Evolutionary conservation across 2,113 vertebrate genomes (phyloP), one percentile per base, ranked within the genome.

Genomic region (Catagonus wagneri): DNA sequence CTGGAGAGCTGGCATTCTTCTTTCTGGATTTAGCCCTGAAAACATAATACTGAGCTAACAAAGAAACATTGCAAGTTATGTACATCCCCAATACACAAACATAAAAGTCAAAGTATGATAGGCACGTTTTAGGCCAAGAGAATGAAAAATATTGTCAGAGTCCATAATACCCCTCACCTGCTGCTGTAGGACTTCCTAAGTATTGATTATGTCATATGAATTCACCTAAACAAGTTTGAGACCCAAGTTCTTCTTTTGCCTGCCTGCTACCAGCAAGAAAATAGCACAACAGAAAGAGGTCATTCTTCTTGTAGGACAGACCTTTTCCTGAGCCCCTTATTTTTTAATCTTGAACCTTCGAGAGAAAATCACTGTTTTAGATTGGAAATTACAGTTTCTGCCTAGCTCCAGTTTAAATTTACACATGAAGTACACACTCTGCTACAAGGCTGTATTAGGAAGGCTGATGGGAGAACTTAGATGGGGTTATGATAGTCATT

Each of bases 261-360:
- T 3, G 23, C 25, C 74, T 27, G 12, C 52, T 94, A 61, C 25
- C 60, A 83, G 23, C 2, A 90, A 89, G 39, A 89, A 88, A 93
- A 76, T 44, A 78, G 56, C 60, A 90, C 23, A 54, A 68, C 8
- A 54, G 19, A 25, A 88, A 93, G 54, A 89, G 85, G 50, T 79
- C 52, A 54, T 85, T 95, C 74, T 76, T 90, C 78, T 74, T 90
- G 27, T 7, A 79, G 39, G n/a, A 66, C 3, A 87, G 32, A 63
- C 52, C 54, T 88, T 93, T 76, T 60, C 44, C 50, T 29, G 12
- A 85, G 80, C 22, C 15, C 71, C n/a, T 83, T 85, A 83, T 83
- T 84, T 86, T 93, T 90, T 88, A 84, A 94, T 90, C 72, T 96
- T 94, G 96, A 94, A 88, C 34, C 61, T 89, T 71, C 68, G 80